A percentile compares a stretch with the other conserved stretches of the same genome.
Conservation (phyloP, 2,797 vertebrate genomes). For the Sebastes vulpes region DNA sequence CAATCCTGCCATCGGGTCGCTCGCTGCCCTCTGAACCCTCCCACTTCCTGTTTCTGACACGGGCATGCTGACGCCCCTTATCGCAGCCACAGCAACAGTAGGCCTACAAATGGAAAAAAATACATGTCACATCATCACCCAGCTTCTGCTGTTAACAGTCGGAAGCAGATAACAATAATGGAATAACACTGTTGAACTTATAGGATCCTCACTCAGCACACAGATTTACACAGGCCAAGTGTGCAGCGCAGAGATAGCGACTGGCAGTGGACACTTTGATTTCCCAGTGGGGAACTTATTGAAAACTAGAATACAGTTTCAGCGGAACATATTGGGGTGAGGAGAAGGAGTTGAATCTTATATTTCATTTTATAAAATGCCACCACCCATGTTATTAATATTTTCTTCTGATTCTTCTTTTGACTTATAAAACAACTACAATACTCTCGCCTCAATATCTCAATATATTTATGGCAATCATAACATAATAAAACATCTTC, state of each 20-base stretch:
- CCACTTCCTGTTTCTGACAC: constrained; percentile 74
- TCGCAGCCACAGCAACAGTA: constrained; percentile 62
- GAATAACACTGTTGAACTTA: constrained; percentile 67
- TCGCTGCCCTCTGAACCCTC: constrained; percentile 64
- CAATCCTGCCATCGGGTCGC: constrained; percentile 67
- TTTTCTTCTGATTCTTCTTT: neutral
- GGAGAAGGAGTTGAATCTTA: neutral
- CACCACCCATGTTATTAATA: neutral
- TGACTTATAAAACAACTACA: neutral
- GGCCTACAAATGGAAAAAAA: constrained; percentile 73
- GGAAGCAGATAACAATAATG: constrained; percentile 73
- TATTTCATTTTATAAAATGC: neutral
- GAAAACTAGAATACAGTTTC: neutral
- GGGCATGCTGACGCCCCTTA: constrained; percentile 66
- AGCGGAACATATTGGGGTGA: neutral
- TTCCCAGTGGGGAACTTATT: neutral
- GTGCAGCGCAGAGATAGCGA: constrained; percentile 28
- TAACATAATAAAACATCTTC: neutral
- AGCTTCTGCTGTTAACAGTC: constrained; percentile 71
- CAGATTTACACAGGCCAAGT: constrained; percentile 43
- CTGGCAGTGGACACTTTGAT: constrained; percentile 10
- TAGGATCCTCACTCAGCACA: constrained; percentile 35
- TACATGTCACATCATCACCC: constrained; percentile 76
- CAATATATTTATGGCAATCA: neutral
- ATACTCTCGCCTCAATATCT: neutral